Evolutionary conservation across 2,888 invertebrate species (phyloP).

Genomic region (Anthoptus insignis): DNA sequence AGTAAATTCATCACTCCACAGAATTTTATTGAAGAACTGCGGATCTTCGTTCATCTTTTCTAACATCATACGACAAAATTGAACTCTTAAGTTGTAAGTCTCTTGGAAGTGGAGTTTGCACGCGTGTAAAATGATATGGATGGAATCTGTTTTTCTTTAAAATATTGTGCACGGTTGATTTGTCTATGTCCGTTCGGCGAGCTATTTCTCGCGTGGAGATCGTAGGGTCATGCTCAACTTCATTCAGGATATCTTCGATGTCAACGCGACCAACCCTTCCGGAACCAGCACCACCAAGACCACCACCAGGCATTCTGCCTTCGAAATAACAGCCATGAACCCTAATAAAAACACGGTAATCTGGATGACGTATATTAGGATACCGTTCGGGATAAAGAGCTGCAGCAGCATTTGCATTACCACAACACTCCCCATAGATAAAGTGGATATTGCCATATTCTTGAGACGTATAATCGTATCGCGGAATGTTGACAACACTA

Average conservation of each 20-base stretch:
- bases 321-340: background rate
- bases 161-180: slow-evolving; percentile 1
- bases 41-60: slow-evolving; percentile 31
- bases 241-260: background rate
- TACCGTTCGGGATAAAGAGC: slow-evolving; percentile 47
- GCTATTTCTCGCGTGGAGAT: background rate
- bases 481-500: background rate
- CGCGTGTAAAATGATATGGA: slow-evolving; percentile 41
- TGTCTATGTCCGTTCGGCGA: background rate
- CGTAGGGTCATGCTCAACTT: background rate
- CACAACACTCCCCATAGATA: slow-evolving; percentile 45
- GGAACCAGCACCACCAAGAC: background rate
- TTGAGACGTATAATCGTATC: background rate
- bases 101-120: slow-evolving; percentile 35
- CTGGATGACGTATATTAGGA: slow-evolving; percentile 42
- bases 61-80: slow-evolving; percentile 40
- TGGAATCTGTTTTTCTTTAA: slow-evolving; percentile 30
- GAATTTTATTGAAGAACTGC: slow-evolving; percentile 44
- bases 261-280: background rate
- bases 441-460: slow-evolving; percentile 6
- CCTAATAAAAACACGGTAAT: slow-evolving; percentile 38
- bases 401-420: slow-evolving; percentile 36
- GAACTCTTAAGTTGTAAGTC: slow-evolving; percentile 33
- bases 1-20: slow-evolving; percentile 47
- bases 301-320: no score